Base-by-base conservation (phyloP, 2,888 invertebrate species). In the Chrysopilus asiliformis region DNA sequence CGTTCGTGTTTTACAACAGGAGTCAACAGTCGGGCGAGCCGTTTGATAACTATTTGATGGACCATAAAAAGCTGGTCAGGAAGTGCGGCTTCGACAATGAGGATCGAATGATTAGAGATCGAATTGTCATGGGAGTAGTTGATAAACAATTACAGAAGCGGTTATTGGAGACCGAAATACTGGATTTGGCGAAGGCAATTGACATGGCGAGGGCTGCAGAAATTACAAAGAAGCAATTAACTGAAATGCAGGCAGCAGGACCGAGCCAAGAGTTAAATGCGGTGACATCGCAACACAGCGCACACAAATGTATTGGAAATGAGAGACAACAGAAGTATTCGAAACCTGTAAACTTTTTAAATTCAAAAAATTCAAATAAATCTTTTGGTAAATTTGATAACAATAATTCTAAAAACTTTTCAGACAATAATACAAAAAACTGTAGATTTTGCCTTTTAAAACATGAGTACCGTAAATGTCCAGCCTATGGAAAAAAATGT, bases 11-110 rank as follows among this genome's bases (percentile, higher is more conserved):
- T 30, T 17, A 27, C 15, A 26, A n/a, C 4, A 19, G 36, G n/a
- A 30, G 22, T 3, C 29, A 36, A 25, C n/a, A 17, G n/a, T 7
- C 8, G 10, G 28, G 19, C 16, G 41, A 41, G 27, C 24, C 27
- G 4, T 41, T 41, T 33, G 24, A 30, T 17, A 12, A 16, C 14
- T 41, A 30, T 32, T 22, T 38, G 8, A 31, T 38, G 9, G 41
- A 41, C 14, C 13, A 38, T 8, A 38, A 35, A 20, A 38, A 30
- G 16, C 16, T 41, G 15, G 22, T 31, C n/a, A 13, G 15, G 16
- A 16, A 2, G 16, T 39, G 39, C 17, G 33, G 27, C 4, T 39
- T 39, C 27, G 32, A 16, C 2, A 22, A 15, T 3, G 18, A 20
- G 25, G 24, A 32, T 32, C 18, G 34, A 10, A 6, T 27, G 7